These are phyloP conservation scores for Oxytorus armatus DNA, from an alignment of 2,888 invertebrate species.

Conservation along the genomic window DNA sequence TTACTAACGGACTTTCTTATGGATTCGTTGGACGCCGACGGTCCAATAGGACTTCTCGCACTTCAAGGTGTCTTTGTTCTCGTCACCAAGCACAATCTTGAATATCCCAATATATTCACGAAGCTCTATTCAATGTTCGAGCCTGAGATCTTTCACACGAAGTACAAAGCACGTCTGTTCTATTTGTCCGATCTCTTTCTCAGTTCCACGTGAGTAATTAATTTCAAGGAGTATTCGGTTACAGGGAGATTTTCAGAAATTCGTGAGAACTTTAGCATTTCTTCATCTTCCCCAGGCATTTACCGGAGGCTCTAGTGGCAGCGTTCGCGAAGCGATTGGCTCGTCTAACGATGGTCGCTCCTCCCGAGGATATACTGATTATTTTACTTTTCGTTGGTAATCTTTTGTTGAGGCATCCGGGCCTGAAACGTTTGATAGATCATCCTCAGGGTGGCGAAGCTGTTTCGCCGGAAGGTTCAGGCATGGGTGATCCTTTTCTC, in stretches of 20 bases:
- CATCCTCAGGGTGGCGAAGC: constrained; percentile 84
- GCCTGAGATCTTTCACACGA: constrained; percentile 95
- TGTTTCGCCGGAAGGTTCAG: constrained; percentile 73
- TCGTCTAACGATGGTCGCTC: constrained; percentile 93
- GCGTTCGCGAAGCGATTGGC: constrained; percentile 96
- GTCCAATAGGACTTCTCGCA: constrained; percentile 94
- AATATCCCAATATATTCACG: constrained; percentile 97
- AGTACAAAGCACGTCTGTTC: constrained; percentile 95
- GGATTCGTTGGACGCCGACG: constrained; percentile 94
- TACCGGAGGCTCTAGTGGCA: constrained; percentile 95
- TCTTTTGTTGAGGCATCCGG: constrained; percentile 93
- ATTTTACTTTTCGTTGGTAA: constrained; percentile 94
- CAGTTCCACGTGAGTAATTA: constrained; percentile 92
- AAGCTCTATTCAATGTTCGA: constrained; percentile 98
- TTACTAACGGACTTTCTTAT: constrained; percentile 96
- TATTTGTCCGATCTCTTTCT: constrained; percentile 96
- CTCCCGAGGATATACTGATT: constrained; percentile 91
- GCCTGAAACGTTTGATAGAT: constrained; percentile 89
- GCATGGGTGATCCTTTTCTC: constrained; percentile 91
- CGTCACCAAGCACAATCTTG: constrained; percentile 95
- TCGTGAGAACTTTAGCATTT: no score
- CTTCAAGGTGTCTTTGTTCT: constrained; percentile 96
- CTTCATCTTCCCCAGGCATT: constrained; percentile 87
- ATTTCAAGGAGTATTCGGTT: background rate
- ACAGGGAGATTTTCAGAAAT: background rate